Percentiles rank a stretch among this genome's conserved stretches.
These are phyloP conservation scores for Volucella inanis DNA, from an alignment of 2,888 invertebrate species.

Conservation along the genomic window DNA sequence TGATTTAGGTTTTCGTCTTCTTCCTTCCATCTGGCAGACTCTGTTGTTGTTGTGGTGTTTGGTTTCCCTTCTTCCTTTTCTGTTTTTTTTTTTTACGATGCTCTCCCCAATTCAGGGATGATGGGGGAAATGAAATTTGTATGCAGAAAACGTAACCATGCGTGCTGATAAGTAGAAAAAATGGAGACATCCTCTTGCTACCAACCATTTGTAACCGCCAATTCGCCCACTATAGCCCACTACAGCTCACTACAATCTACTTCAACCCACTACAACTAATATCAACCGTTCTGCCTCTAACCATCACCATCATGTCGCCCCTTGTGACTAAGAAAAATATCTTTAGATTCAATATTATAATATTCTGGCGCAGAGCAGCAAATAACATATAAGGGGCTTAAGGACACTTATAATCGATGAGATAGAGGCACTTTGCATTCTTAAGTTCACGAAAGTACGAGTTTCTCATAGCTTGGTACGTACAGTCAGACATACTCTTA, in stretches of 20 bases:
- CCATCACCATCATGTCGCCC: background rate
- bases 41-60: background rate
- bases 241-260: too few species aligned
- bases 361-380: conserved; percentile 1
- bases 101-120: background rate
- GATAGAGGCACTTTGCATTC: conserved; percentile 58
- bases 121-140: conserved; percentile 27
- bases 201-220: background rate
- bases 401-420: conserved; percentile 54
- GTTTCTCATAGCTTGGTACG: background rate
- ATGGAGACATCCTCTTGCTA: conserved; percentile 53
- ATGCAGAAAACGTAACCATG: conserved; percentile 60
- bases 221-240: background rate
- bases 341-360: conserved; percentile 29
- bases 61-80: background rate
- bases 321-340: conserved; percentile 19
- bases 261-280: too few species aligned
- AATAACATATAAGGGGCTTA: conserved; percentile 44
- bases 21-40: too few species aligned
- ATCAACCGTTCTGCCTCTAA: too few species aligned
- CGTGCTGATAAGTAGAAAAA: conserved; percentile 59
- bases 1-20: background rate
- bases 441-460: conserved; percentile 11
- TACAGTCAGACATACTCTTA: background rate
- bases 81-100: too few species aligned